Evolutionary conservation across 2,797 vertebrate species (phyloP), one percentile per base, ranked within the genome.

Genomic region (Epinephelus coioides): DNA sequence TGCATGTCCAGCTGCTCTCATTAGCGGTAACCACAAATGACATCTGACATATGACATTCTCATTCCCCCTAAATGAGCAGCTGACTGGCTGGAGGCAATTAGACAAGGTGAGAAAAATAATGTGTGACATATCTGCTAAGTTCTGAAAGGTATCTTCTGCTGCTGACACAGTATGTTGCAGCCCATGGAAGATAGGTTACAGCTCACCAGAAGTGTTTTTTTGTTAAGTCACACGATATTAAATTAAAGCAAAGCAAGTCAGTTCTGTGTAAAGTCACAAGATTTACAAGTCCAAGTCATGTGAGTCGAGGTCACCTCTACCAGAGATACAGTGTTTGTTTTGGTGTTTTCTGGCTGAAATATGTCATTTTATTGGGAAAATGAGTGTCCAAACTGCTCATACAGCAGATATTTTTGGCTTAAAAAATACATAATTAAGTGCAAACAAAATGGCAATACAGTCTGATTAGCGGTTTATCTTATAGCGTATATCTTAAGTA

Each of bases 1-100:
- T 78, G 63, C 49, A 38, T 30, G 60, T 83, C 81, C 79, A 60
- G 73, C 71, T 57, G 67, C 43, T 67, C 77, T 88, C 76, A 74
- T 86, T 88, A 82, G 44, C 3, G 0, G 23, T 34, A 62, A 86
- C 53, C 18, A 74, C 55, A 66, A 56, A 55, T 25, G 70, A 75
- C 83, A 59, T 6, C 44, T 60, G 82, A 68, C 84, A 65, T 76
- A 7, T n/a, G 74, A 54, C 56, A 49, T 60, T 61, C 14, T 73
- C 55, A 68, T 19, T 61, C n/a, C 6, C 9, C 44, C 60, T n/a
- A 23, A 85, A 59, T 30, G 66, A 85, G 71, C 54, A 46, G 69
- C 75, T 69, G 54, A 60, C 38, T 65, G 6, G 0, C 40, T 18
- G 0, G 21, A 62, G 53, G 62, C 49, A 57, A 76, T 73, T 46